Evolutionary conservation across 2,888 invertebrate species (phyloP).

Genomic region (Ichneumoninae sp.): DNA sequence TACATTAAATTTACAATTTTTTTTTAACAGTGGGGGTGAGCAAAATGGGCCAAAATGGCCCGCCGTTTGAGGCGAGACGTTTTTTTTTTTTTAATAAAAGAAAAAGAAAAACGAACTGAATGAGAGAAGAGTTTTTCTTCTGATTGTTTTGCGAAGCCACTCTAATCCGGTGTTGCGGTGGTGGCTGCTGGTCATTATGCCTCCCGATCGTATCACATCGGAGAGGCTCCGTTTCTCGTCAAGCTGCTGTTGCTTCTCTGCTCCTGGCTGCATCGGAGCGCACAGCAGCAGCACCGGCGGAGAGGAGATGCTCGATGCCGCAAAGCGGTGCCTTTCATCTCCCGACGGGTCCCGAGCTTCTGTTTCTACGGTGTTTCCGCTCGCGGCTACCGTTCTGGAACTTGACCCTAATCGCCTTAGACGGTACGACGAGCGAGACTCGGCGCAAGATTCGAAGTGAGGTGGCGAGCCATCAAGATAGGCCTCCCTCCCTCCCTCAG

Average conservation of each 20-base stretch:
- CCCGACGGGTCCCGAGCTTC: constrained; percentile 78
- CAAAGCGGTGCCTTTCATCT: constrained; percentile 79
- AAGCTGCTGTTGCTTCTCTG: constrained; percentile 46
- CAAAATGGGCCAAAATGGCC: too few relatives aligned
- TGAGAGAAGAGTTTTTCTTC: constrained; percentile 68
- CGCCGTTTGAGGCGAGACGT: too few relatives aligned
- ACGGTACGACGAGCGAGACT: constrained; percentile 67
- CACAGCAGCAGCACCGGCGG: constrained; percentile 73
- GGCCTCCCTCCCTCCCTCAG: constrained; percentile 24
- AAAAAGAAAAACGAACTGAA: not conserved
- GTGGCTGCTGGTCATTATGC: constrained; percentile 75
- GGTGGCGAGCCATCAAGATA: constrained; percentile 48
- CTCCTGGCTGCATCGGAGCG: constrained; percentile 65
- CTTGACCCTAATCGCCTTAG: constrained; percentile 80
- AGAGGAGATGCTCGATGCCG: constrained; percentile 63
- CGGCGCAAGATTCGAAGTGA: constrained; percentile 36
- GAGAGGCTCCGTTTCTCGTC: constrained; percentile 57
- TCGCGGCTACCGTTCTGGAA: constrained; percentile 81
- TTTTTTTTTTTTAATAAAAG: too few relatives aligned
- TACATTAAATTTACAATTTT: too few relatives aligned
- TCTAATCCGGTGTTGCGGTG: constrained; percentile 77
- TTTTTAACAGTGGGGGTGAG: too few relatives aligned
- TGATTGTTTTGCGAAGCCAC: constrained; percentile 71
- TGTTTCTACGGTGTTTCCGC: constrained; percentile 82
- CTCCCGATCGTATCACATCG: constrained; percentile 76